Evolutionary conservation across 2,797 vertebrate species (phyloP), one percentile per base, ranked within the genome.

Genomic region (Anabas testudineus): DNA sequence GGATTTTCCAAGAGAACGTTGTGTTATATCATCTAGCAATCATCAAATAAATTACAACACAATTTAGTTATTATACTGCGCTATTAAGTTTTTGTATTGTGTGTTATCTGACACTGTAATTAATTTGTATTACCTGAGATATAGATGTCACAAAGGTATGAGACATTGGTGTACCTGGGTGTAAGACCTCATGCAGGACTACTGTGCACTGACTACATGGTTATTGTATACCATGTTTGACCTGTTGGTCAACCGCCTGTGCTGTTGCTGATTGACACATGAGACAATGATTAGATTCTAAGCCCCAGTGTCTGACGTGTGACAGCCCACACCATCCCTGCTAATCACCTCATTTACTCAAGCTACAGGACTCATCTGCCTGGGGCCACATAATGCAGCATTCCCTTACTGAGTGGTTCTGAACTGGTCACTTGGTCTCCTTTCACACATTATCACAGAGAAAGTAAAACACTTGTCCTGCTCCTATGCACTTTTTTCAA

Each of bases 311-410:
- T 89, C 77, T 91, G 88, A 88, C 70, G 49, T 88, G 85, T 90
- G 87, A 91, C 90, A 87, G 85, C 83, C 78, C 83, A 88, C 88
- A 88, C 84, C 89, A 85, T 89, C 83, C 89, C 80, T 75, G 82
- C 88, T 92, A 90, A 92, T 93, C 88, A 86, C 87, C 83, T 88
- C 80, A 87, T 91, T 91, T 91, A 91, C 85, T 88, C 78, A 51
- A 83, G 66, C 87, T 85, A 76, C 76, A 76, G 81, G 83, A 81
- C 86, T 79, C 72, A 71, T 82, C 63, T 65, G 80, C 91, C 88
- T 36, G 48, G 39, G 80, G 90, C 74, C 66, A 73, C 39, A 58
- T 47, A 75, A 75, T 71, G 71, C 78, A 77, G 51, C 90, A 83
- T 93, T 79, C 75, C 80, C 92, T 85, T 70, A 74, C 66, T 80